Conservation (phyloP, 2,888 invertebrate genomes). For the Apocheima hispidaria region DNA sequence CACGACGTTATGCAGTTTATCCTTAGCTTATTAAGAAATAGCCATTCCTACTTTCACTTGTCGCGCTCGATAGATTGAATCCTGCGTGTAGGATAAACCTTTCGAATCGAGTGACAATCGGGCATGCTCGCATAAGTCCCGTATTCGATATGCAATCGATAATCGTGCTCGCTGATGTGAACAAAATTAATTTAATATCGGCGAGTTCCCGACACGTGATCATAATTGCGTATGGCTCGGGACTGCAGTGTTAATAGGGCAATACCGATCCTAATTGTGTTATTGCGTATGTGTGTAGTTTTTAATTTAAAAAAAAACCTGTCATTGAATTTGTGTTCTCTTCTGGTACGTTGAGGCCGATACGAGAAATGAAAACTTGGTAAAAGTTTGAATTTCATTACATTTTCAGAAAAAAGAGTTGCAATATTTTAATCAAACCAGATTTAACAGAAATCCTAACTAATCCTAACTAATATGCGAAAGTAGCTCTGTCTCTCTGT, state of each 20-base stretch:
- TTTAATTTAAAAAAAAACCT: constrained; percentile 31
- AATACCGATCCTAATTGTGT: constrained; percentile 33
- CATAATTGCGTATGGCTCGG: constrained; percentile 53
- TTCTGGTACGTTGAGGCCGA: too few relatives aligned
- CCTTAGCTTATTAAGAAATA: background rate
- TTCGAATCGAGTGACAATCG: constrained; percentile 55
- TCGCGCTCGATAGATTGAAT: constrained; percentile 36
- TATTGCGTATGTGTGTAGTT: constrained; percentile 14
- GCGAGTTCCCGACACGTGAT: constrained; percentile 53
- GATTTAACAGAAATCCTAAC: too few relatives aligned
- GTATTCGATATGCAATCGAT: constrained; percentile 35
- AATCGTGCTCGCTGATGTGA: constrained; percentile 32
- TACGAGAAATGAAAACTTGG: too few relatives aligned
- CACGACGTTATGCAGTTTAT: constrained; percentile 7
- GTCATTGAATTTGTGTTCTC: background rate
- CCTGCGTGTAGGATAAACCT: constrained; percentile 41
- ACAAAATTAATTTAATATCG: constrained; percentile 54
- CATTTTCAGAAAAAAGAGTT: too few relatives aligned
- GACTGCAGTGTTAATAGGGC: constrained; percentile 45
- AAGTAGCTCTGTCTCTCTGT: too few relatives aligned
- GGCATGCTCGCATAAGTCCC: constrained; percentile 47
- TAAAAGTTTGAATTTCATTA: too few relatives aligned
- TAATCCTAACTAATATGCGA: too few relatives aligned
- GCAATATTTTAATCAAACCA: too few relatives aligned
- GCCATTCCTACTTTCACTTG: constrained; percentile 26